Conservation (phyloP, 2,113 vertebrate genomes). For the Labrus mixtus region DNA sequence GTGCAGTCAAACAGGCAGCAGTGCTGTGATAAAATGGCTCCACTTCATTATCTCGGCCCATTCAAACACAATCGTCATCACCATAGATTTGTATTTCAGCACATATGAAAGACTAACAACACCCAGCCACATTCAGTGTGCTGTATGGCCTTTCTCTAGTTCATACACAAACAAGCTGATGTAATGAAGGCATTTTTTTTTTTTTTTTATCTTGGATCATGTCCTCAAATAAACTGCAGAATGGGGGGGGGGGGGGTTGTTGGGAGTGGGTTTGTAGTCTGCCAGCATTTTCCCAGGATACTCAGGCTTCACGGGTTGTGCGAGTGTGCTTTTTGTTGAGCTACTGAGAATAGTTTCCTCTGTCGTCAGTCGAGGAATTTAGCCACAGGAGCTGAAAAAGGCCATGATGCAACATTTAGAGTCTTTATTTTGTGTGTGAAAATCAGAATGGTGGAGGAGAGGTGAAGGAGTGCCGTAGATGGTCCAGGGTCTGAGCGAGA, state of each 20-base stretch:
- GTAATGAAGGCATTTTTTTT: conserved; percentile 27
- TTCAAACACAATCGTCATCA: conserved; percentile 47
- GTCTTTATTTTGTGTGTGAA: conserved; percentile 69
- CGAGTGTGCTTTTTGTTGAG: conserved; percentile 70
- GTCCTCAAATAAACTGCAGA: conserved; percentile 49
- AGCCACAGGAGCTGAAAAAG: conserved; percentile 43
- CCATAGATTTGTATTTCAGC: conserved; percentile 60
- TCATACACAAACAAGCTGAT: conserved; percentile 42
- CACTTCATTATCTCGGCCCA: conserved; percentile 51
- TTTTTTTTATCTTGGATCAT: conserved; percentile 49
- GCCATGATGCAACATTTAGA: conserved; percentile 63
- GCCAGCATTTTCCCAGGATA: conserved; percentile 73
- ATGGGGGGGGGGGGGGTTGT: conserved; percentile 12
- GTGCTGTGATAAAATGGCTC: conserved; percentile 48
- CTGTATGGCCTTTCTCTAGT: conserved; percentile 41
- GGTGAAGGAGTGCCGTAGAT: conserved; percentile 36
- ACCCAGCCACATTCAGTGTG: conserved; percentile 39
- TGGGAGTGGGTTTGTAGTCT: conserved; percentile 7
- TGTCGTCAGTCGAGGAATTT: conserved; percentile 63
- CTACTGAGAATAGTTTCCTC: conserved; percentile 74
- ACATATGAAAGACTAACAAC: conserved; percentile 57
- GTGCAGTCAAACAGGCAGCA: conserved; percentile 28
- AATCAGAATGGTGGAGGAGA: conserved; percentile 15
- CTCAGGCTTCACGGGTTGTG: conserved; percentile 61
- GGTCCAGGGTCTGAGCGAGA: conserved; percentile 5